phyloP scores from a whole-genome alignment of 2,888 invertebrate genomes.

The Hydrotaea cyrtoneurina region DNA sequence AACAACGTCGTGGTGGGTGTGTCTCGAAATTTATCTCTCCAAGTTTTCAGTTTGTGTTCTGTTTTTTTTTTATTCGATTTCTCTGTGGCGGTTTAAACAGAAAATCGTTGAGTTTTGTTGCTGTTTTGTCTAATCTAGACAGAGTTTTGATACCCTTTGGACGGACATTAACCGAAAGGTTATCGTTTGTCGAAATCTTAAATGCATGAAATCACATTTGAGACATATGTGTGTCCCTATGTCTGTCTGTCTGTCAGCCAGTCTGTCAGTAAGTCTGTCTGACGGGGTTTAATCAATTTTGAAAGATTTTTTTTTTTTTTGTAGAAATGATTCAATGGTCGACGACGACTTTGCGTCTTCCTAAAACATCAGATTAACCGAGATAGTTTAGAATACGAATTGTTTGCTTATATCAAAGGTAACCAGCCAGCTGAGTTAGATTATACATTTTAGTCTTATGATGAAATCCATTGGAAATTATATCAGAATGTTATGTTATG shows the following conservation, averaged over 20 bases:
- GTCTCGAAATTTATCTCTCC: conserved; percentile 45
- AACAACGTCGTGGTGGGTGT: conserved; percentile 54
- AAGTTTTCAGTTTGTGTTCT: conserved; percentile 21
- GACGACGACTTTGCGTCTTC: neutral
- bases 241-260: neutral
- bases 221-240: neutral
- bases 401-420: neutral
- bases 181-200: conserved; percentile 58
- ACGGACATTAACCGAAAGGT: conserved; percentile 44
- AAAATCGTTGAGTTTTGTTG: neutral
- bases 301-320: conserved; percentile 14
- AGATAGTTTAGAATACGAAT: conserved; percentile 13
- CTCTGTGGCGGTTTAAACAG: neutral
- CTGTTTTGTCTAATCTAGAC: neutral
- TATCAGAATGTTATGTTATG: conserved; percentile 2
- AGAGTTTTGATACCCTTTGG: conserved; percentile 29
- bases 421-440: conserved; percentile 7
- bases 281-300: neutral
- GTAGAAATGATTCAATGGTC: conserved; percentile 13
- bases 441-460: conserved; percentile 7
- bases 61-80: conserved; percentile 29
- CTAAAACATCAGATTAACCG: conserved; percentile 20
- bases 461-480: conserved; percentile 13
- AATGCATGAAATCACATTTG: conserved; percentile 67
- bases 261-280: neutral